Evolutionary conservation across 2,797 vertebrate species (phyloP), one percentile per base, ranked within the genome.

Genomic region (Lepilemur ruficaudatus): DNA sequence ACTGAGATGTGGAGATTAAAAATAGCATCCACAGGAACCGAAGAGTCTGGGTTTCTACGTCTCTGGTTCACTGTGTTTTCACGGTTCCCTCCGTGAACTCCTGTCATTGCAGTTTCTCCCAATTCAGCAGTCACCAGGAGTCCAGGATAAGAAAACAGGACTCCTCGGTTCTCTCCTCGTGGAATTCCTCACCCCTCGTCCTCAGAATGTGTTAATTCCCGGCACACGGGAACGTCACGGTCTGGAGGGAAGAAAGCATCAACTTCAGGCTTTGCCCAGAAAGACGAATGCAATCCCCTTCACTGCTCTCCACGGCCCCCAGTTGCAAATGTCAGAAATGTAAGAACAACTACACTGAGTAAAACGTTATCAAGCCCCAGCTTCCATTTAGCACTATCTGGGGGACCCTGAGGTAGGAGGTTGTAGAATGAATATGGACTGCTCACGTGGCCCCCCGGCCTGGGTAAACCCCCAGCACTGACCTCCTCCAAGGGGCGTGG

Each of bases 21-120:
- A 97, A 88, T 79, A 88, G 87, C 79, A 50, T 38, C 41, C 91
- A 82, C 95, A 92, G 93, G 97, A 97, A 92, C 84, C 17, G 69
- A 93, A 32, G 80, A 72, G 88, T 76, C 88, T 57, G 84, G 57
- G 90, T 94, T 94, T 95, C 90, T 92, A 10, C 92, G 90, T 90
- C 35, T 89, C 46, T 83, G 18, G 55, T 35, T 92, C 23, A 12
- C 84, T 93, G 23, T 52, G 81, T 59, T 48, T 59, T 50, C 59
- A 23, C 5, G 4, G 35, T 82, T 59, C 59, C 57, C 57, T 22
- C 9, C 9, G 32, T 20, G 55, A 63, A 4, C 75, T n/a, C 41
- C 23, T 23, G 28, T 2, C 17, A 5, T 32, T 41, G 15, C 1
- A 10, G 52, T 46, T 23, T 55, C 48, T 69, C 35, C 46, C 50